These are phyloP conservation scores for Gastracanthus pulcherrimus DNA, from an alignment of 2,888 invertebrate genomes.

Conservation along the genomic window DNA sequence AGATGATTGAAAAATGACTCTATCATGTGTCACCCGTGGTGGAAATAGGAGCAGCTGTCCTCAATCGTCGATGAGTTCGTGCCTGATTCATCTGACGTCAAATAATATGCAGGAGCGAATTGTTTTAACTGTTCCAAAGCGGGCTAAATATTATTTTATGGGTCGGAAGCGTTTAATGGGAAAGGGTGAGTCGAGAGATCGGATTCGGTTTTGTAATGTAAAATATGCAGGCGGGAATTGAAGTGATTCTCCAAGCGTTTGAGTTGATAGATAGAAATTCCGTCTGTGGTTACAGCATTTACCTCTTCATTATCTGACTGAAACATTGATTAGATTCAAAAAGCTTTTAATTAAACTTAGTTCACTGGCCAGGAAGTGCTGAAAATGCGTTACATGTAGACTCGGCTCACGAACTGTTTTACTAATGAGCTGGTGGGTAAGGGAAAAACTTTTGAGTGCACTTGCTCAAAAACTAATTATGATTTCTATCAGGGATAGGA, in stretches of 20 bases:
- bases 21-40: neutral
- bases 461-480: neutral
- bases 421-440: neutral
- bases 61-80: slow-evolving; percentile 27
- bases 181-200: neutral
- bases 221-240: neutral
- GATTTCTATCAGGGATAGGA: no score
- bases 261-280: neutral
- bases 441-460: neutral
- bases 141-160: neutral
- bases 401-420: neutral
- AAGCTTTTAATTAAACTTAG: slow-evolving; percentile 27
- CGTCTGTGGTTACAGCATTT: neutral
- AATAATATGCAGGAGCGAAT: neutral
- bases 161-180: neutral
- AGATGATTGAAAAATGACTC: neutral
- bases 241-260: neutral
- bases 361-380: neutral
- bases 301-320: slow-evolving; percentile 4
- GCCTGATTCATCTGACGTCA: slow-evolving; percentile 18
- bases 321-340: slow-evolving; percentile 21
- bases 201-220: neutral
- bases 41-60: slow-evolving; percentile 24
- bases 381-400: slow-evolving; percentile 5
- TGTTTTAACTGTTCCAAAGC: slow-evolving; percentile 15